phyloP scores from a whole-genome alignment of 2,888 invertebrate species.

The Lasioglossum malachurum region DNA sequence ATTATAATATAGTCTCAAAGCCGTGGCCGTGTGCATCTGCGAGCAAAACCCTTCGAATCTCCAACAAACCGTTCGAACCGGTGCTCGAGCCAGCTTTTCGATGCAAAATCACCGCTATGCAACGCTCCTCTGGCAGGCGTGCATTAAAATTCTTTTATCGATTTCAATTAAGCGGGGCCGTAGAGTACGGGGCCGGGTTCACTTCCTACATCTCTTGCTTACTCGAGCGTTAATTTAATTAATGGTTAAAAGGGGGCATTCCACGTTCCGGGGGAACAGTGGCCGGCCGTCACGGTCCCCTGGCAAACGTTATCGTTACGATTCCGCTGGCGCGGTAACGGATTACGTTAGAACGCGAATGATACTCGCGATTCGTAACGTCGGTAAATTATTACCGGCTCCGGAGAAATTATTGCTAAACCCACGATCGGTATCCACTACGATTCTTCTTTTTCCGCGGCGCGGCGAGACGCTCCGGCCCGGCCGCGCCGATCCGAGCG shows the following conservation, averaged over 20 bases:
- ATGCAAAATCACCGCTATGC: conserved; percentile 6
- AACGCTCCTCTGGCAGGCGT: not conserved
- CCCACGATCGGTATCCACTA: conserved; percentile 15
- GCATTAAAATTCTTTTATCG: conserved; percentile 37
- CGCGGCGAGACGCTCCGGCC: not conserved
- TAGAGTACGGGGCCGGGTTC: conserved; percentile 24
- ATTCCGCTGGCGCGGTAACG: conserved; percentile 14
- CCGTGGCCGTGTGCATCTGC: not conserved
- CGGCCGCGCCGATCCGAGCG: not conserved
- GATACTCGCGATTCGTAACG: conserved; percentile 38
- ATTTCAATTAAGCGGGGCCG: conserved; percentile 32
- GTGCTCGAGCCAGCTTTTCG: not conserved
- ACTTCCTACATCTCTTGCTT: conserved; percentile 54
- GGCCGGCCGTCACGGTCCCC: conserved; percentile 34
- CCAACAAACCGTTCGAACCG: not conserved
- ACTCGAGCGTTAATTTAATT: conserved; percentile 63
- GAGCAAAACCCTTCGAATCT: not conserved
- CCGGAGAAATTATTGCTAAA: conserved; percentile 42
- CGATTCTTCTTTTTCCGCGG: not conserved
- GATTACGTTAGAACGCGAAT: conserved; percentile 26
- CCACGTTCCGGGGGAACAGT: conserved; percentile 52
- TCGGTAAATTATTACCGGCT: conserved; percentile 35
- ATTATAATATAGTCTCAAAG: not conserved
- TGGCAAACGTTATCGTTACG: conserved; percentile 25
- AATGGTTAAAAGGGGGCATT: conserved; percentile 38